Percentiles rank a stretch among this genome's conserved stretches.
These are phyloP conservation scores for Todiramphus chloris DNA, from an alignment of 2,113 vertebrate species.

Conservation along the genomic window DNA sequence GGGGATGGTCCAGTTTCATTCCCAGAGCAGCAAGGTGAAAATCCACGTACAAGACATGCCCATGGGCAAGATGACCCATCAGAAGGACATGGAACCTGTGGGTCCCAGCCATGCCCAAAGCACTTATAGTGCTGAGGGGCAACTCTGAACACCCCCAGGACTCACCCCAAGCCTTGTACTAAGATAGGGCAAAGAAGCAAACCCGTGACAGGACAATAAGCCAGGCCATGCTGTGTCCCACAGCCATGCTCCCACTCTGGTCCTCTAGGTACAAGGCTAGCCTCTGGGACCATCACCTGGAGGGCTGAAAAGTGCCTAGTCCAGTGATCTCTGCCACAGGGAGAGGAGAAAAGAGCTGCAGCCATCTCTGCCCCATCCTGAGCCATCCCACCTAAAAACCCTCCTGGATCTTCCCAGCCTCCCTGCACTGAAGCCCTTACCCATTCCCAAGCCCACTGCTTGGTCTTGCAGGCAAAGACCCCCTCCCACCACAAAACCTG, in stretches of 20 bases:
- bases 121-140: neutral
- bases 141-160: neutral
- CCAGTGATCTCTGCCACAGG: neutral
- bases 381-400: neutral
- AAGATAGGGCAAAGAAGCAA: neutral
- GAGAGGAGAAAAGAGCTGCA: neutral
- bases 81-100: neutral
- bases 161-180: neutral
- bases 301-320: neutral
- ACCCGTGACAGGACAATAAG: rapidly evolving
- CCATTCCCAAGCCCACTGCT: rapidly evolving
- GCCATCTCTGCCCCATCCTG: neutral
- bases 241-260: neutral
- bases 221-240: neutral
- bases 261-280: neutral
- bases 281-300: neutral
- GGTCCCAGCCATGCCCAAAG: neutral
- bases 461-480: neutral
- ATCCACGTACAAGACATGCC: neutral
- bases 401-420: neutral
- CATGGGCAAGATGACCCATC: neutral
- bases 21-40: neutral
- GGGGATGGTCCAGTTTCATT: neutral
- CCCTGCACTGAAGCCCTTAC: neutral
- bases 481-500: neutral